Evolutionary conservation across 1,140 invertebrate species (phyloP).

Genomic region (Nixonia krombeini): DNA sequence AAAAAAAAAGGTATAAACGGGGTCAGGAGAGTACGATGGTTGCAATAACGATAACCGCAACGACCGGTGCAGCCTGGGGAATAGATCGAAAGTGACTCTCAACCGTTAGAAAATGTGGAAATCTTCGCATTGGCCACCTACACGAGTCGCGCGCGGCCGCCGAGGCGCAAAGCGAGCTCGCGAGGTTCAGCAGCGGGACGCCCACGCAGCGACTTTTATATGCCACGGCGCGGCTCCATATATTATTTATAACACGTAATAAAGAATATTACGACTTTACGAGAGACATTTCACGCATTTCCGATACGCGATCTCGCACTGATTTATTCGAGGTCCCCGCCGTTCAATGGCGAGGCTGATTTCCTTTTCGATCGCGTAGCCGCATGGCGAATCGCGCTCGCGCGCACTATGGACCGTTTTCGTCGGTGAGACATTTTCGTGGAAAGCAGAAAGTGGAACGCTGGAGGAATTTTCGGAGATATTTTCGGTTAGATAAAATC

Average conservation of each 20-base stretch:
- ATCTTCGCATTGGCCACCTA: constrained; percentile 43
- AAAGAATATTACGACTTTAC: constrained; percentile 46
- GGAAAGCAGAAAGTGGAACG: no score
- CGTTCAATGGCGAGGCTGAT: constrained; percentile 17
- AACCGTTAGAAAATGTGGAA: constrained; percentile 49
- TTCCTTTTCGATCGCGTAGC: constrained; percentile 40
- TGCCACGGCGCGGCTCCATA: constrained; percentile 27
- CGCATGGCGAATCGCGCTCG: no score
- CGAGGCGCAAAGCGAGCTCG: constrained; percentile 44
- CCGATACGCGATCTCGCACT: constrained; percentile 21
- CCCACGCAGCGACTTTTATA: constrained; percentile 41
- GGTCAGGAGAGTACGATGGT: constrained; percentile 42
- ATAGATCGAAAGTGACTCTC: constrained; percentile 49
- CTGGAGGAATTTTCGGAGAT: no score
- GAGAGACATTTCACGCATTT: constrained; percentile 32
- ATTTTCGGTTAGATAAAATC: no score
- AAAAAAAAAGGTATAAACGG: constrained; percentile 32
- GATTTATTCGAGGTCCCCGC: constrained; percentile 28
- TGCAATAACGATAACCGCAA: constrained; percentile 41
- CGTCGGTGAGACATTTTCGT: no score
- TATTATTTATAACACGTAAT: constrained; percentile 51
- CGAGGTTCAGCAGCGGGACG: constrained; percentile 42
- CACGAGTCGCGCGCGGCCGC: constrained; percentile 27
- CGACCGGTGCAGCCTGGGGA: constrained; percentile 41
- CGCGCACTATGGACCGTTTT: no score